Base-by-base conservation (phyloP, 2,888 invertebrate genomes). In the Andricus curvator region DNA sequence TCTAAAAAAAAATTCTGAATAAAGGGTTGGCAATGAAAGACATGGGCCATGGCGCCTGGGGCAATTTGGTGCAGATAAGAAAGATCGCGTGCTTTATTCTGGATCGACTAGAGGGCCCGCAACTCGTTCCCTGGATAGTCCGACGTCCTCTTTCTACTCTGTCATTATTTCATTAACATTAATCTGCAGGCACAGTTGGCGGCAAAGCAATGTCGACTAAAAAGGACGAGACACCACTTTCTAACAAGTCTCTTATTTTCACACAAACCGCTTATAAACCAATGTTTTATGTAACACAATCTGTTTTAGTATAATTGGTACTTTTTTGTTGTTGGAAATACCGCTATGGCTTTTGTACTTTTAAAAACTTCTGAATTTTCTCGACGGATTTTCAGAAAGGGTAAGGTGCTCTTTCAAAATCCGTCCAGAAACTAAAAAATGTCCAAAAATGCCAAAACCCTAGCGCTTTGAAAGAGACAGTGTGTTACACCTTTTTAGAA, bases 201-300 rank as follows among this genome's bases (percentile, higher is more conserved):
- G 64, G 29, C 64, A 64, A 64, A 64, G 29, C 64, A 64, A 17
- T 29, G 64, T 29, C 64, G 64, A 17, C 64, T 29, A 29, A 6
- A 64, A 64, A 64, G 25, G 29, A 29, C 29, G 64, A 64, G 64
- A 64, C 64, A 64, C 17, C 15, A 62, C 25, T 29, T 29, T 64
- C 64, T 64, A 64, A 64, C 64, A 29, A 64, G 64, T 29, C 64
- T 64, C 64, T 64, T 64, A 64, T 64, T 64, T 64, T 64, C 62
- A 64, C 29, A 29, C 64, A 17, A 64, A 64, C 1, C 29, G 64
- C 64, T 60, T 60, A 60, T 60, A 64, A 64, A 64, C 29, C 25
- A 6, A 29, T 29, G 17, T 64, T 29, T 64, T 64, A 29, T 64
- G 2, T 25, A 56, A n/a, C n/a, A 3, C n/a, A 56, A n/a, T 56